These are phyloP conservation scores for Phalacrocorax pelagicus DNA, from an alignment of 2,113 vertebrate species.

Conservation along the genomic window DNA sequence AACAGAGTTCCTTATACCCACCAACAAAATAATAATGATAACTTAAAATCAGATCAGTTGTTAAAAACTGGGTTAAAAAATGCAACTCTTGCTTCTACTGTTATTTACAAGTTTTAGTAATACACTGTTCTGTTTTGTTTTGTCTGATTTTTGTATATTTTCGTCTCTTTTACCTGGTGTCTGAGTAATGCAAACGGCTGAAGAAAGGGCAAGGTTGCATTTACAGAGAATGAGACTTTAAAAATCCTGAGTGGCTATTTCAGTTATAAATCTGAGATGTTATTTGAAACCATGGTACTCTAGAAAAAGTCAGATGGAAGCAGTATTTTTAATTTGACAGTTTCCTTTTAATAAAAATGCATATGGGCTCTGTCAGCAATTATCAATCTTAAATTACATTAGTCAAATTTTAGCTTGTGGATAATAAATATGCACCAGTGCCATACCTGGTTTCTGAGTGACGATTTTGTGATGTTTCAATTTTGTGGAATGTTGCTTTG, in stretches of 20 bases:
- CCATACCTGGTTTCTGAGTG: neutral
- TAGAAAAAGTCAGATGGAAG: neutral
- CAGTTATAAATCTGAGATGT: neutral
- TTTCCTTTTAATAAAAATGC: slow-evolving; percentile 10
- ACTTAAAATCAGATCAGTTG: neutral
- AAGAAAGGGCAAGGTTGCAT: neutral
- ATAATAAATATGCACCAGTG: neutral
- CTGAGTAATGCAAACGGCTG: neutral
- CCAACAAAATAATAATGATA: neutral
- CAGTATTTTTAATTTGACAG: neutral
- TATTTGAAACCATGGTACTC: neutral
- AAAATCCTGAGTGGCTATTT: neutral
- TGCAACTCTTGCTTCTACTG: neutral
- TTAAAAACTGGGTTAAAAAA: neutral
- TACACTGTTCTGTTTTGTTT: neutral
- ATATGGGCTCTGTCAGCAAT: slow-evolving; percentile 23
- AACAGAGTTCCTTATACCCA: neutral
- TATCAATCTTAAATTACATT: neutral
- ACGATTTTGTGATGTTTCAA: neutral
- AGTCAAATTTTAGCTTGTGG: neutral
- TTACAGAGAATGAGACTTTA: neutral
- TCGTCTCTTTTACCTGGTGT: neutral
- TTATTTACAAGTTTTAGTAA: neutral
- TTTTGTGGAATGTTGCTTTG: neutral
- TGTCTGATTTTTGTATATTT: neutral